phyloP scores from a whole-genome alignment of 2,113 vertebrate species.

The cat (Felis catus) region DNA sequence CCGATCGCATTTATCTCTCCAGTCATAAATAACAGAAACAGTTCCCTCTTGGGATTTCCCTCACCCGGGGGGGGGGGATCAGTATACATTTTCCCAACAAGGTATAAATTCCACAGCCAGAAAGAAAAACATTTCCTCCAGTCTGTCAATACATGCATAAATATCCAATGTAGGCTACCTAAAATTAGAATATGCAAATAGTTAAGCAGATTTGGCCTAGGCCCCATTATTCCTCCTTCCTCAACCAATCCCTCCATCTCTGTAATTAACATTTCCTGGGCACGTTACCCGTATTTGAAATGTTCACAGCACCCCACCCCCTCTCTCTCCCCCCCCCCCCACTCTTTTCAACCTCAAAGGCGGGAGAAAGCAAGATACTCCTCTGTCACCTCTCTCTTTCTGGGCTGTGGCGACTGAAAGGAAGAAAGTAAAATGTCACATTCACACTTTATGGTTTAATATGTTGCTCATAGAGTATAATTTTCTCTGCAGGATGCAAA shows the following conservation, averaged over 20 bases:
- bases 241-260: background rate
- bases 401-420: background rate
- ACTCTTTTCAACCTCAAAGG: background rate
- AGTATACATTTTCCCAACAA: slow-evolving; percentile 11
- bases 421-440: background rate
- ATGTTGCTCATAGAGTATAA: background rate
- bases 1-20: slow-evolving; percentile 43
- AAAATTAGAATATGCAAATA: slow-evolving; percentile 37
- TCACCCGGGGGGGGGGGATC: background rate
- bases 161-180: background rate
- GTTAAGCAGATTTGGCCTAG: background rate
- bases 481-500: background rate
- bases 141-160: background rate
- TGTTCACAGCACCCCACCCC: background rate
- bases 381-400: background rate
- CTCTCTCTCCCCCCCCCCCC: too few relatives aligned
- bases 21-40: background rate
- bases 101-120: background rate
- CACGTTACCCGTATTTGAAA: background rate
- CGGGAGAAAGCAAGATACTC: background rate
- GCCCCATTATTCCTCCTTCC: background rate
- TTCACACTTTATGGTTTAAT: background rate
- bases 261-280: background rate
- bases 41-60: background rate
- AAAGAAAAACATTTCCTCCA: background rate